Conservation (phyloP, 2,113 vertebrate genomes). For the Tachysurus fulvidraco region DNA sequence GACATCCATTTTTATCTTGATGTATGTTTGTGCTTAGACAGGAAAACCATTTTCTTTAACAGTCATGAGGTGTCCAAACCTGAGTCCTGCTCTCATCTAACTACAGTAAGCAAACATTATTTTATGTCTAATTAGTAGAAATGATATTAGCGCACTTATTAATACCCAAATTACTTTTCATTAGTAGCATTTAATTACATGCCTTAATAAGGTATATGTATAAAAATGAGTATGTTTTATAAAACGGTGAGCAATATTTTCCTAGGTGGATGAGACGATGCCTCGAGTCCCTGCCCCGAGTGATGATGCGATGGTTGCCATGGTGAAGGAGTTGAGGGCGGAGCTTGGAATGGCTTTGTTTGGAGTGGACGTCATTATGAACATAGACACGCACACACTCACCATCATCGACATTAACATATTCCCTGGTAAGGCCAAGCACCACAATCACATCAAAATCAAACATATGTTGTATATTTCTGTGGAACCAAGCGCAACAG, state of each 20-base stretch:
- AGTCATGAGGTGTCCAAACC: constrained; percentile 78
- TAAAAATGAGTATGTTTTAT: not conserved
- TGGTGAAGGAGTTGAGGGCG: constrained; percentile 65
- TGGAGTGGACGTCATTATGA: constrained; percentile 75
- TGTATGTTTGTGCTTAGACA: constrained; percentile 57
- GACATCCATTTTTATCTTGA: not conserved
- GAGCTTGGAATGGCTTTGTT: constrained; percentile 75
- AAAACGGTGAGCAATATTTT: too few relatives aligned
- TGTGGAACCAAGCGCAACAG: not conserved
- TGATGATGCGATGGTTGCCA: constrained; percentile 60
- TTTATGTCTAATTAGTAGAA: not conserved
- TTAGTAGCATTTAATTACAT: not conserved
- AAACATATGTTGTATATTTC: not conserved
- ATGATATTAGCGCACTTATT: not conserved
- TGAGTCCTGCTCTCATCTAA: constrained; percentile 74
- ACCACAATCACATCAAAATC: not conserved
- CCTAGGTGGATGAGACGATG: constrained; percentile 68
- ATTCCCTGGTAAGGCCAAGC: constrained; percentile 69
- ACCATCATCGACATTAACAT: constrained; percentile 77
- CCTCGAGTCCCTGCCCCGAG: constrained; percentile 64
- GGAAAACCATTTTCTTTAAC: constrained; percentile 77
- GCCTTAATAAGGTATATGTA: not conserved
- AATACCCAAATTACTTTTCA: not conserved
- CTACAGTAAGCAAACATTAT: constrained; percentile 62
- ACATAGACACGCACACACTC: constrained; percentile 68